phyloP scores from a whole-genome alignment of 2,888 invertebrate species.

The Netelia inedita region DNA sequence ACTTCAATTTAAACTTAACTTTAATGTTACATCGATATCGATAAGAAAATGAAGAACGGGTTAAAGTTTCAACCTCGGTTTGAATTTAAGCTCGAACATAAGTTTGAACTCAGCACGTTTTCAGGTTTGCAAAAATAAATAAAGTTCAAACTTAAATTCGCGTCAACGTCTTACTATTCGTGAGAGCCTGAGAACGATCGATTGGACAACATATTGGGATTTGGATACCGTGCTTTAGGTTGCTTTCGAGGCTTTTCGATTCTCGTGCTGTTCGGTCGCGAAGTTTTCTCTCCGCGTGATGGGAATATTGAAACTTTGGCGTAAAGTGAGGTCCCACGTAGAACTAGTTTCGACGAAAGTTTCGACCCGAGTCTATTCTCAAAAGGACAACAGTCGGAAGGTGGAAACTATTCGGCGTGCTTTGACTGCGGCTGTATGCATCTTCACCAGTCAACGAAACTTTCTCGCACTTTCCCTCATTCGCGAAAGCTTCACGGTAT shows the following conservation, averaged over 20 bases:
- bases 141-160: too few species aligned
- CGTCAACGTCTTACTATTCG: neutral
- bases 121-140: too few species aligned
- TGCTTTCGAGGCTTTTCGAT: constrained; percentile 29
- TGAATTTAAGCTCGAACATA: too few species aligned
- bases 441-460: neutral
- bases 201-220: constrained; percentile 1
- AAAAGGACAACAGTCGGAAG: neutral
- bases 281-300: constrained; percentile 9
- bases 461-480: too few species aligned
- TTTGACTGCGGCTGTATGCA: neutral
- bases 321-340: neutral
- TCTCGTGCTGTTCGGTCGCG: constrained; percentile 4
- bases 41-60: too few species aligned
- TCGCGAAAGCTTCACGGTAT: too few species aligned
- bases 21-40: too few species aligned
- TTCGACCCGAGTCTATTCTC: neutral
- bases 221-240: constrained; percentile 9
- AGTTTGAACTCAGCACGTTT: too few species aligned
- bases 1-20: too few species aligned
- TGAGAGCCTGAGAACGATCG: neutral
- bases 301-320: neutral
- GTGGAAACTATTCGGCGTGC: neutral
- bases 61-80: too few species aligned
- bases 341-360: neutral